Conservation (phyloP, 2,113 vertebrate genomes). For the Proterorhinus semilunaris region DNA sequence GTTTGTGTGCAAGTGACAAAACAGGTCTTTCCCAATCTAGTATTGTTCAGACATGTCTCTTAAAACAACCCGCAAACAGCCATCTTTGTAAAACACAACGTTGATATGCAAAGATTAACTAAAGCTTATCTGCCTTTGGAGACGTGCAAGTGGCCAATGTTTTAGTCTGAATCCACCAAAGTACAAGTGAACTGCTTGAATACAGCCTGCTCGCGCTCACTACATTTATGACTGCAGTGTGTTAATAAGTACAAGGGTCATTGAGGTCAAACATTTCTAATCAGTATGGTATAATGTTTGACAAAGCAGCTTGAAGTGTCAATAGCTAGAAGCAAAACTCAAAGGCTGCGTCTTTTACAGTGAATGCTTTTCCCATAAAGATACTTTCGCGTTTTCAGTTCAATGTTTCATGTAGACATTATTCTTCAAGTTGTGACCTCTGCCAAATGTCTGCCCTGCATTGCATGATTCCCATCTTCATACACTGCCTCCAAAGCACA, state of each 20-base stretch:
- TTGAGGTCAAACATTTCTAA: neutral
- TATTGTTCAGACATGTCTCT: conserved; percentile 25
- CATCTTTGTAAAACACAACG: conserved; percentile 2
- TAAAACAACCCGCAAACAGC: conserved; percentile 21
- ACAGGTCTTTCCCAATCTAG: conserved; percentile 45
- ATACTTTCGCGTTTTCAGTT: conserved; percentile 4
- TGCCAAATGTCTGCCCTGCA: neutral
- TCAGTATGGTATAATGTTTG: neutral
- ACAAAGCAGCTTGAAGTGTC: neutral
- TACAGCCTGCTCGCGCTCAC: conserved; percentile 3
- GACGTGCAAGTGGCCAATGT: neutral
- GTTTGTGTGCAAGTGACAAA: conserved; percentile 30
- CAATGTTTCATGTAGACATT: conserved; percentile 6
- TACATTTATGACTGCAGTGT: neutral
- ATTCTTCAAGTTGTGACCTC: neutral
- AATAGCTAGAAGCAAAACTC: neutral
- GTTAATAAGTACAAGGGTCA: neutral
- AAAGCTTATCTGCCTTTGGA: neutral
- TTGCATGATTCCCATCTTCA: neutral
- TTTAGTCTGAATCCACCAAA: conserved; percentile 10
- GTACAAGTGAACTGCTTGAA: conserved; percentile 15
- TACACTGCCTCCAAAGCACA: neutral
- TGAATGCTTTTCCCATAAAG: neutral
- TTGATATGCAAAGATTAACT: conserved; percentile 9
- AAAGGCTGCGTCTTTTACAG: no score